These are phyloP conservation scores for Tympanoctomys barrerae DNA, from an alignment of 2,797 vertebrate genomes.

Conservation along the genomic window DNA sequence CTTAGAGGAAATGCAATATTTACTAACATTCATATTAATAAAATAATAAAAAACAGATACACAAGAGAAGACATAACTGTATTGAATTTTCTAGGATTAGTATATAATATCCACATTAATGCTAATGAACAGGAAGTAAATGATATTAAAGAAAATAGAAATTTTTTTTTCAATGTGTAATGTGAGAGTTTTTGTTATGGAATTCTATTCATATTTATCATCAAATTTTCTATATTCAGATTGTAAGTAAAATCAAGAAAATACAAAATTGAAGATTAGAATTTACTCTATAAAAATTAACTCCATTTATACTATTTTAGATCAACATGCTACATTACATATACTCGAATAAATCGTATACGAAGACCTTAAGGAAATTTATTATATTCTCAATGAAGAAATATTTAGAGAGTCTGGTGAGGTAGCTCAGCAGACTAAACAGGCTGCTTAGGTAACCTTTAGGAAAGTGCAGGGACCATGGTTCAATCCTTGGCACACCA, in stretches of 20 bases:
- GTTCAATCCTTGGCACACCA: no score
- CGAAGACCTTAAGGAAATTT: background rate
- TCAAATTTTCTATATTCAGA: constrained; percentile 20
- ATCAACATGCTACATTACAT: background rate
- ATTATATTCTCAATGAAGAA: constrained; percentile 7
- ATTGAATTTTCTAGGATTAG: constrained; percentile 65
- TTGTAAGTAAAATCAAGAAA: constrained; percentile 38
- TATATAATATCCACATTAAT: constrained; percentile 62
- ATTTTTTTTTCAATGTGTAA: constrained; percentile 56
- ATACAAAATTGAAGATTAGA: background rate
- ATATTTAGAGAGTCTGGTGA: background rate
- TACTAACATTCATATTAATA: constrained; percentile 61
- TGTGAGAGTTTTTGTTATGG: constrained; percentile 51
- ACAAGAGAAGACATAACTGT: constrained; percentile 20
- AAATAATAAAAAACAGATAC: constrained; percentile 60
- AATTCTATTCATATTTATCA: constrained; percentile 47
- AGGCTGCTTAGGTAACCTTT: no score
- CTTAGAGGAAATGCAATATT: constrained; percentile 58
- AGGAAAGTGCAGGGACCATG: no score
- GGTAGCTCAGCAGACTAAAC: no score
- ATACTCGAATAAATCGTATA: background rate
- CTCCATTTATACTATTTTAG: background rate
- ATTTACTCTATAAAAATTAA: constrained; percentile 27
- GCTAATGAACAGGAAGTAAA: constrained; percentile 50
- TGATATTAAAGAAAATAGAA: constrained; percentile 59